Evolutionary conservation across 2,113 vertebrate genomes (phyloP).

Genomic region (Erinaceus europaeus): DNA sequence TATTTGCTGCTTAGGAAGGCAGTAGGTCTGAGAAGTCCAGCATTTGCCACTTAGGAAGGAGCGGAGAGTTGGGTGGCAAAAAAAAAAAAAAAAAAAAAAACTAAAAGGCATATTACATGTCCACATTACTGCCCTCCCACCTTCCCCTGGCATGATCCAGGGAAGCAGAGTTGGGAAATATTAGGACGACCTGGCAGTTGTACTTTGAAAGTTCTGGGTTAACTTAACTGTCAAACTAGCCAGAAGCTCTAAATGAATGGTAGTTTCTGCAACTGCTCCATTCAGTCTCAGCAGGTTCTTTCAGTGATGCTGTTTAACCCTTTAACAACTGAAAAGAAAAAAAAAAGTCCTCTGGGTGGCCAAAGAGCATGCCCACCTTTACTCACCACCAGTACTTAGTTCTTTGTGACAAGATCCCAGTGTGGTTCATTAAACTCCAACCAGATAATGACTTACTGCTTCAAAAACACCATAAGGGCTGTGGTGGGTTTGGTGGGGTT

Average conservation of each 20-base stretch:
- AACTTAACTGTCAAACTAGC: conserved; percentile 31
- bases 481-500: too few relatives aligned
- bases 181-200: conserved; percentile 5
- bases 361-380: not conserved
- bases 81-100: not conserved
- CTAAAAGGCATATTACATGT: not conserved
- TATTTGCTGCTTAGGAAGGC: not conserved
- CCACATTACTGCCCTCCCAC: not conserved
- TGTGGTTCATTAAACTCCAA: conserved; percentile 52
- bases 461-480: not conserved
- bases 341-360: not conserved
- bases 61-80: not conserved
- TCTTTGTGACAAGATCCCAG: conserved; percentile 28
- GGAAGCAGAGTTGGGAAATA: conserved; percentile 33
- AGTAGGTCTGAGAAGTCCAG: not conserved
- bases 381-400: not conserved
- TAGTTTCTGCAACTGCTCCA: conserved; percentile 14
- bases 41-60: not conserved
- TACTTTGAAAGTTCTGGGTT: conserved; percentile 40
- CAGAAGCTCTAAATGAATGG: conserved; percentile 41
- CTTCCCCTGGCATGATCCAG: not conserved
- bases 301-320: conserved; percentile 47
- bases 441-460: conserved; percentile 37
- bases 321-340: conserved; percentile 19
- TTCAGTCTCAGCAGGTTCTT: conserved; percentile 36